Base-by-base conservation (phyloP, 2,888 invertebrate genomes). In the Parochlus steinenii region DNA sequence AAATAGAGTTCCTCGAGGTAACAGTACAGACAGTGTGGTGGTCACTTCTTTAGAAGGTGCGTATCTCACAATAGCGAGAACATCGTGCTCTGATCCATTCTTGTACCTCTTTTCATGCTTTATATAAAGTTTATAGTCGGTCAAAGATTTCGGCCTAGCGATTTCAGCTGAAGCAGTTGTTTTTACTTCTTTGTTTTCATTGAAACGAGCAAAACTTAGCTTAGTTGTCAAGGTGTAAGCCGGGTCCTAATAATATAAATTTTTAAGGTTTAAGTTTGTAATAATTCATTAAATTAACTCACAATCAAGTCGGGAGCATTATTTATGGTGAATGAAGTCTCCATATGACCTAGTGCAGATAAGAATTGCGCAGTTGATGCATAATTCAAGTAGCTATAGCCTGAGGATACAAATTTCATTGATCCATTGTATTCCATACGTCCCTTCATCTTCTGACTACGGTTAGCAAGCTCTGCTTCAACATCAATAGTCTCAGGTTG, bases 351-450 rank as follows among this genome's bases (percentile, higher is more conserved):
- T 46, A 73, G 67, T 2, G 77, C 69, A 55, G 70, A 73, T 61
- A 82, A 61, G 60, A 74, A 73, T 42, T 67, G 71, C 18, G 69
- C 47, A 29, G 71, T 65, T 1, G 74, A 59, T 39, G 69, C 70
- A 49, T 80, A 74, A 52, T 81, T 75, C 38, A 76, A 66, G 24
- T 69, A 67, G 0, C 81, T 76, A 56, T 85, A 82, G 0, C 82
- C 80, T 0, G 80, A 73, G 8, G 80, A 77, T 39, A 71, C 67
- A 44, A 86, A 60, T 27, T 71, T 70, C 32, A 80, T 52, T 38
- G 73, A 70, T 1, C 74, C 77, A 28, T 70, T 65, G 34, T 55
- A 54, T 31, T 58, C 56, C 0, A 52, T 52, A 37, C 51, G 52
- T 0, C 51, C 49, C 36, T 51, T 52, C 10, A 30, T 5, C 10